Conservation (phyloP, 2,888 invertebrate species). For the Odontocerum albicorne region DNA sequence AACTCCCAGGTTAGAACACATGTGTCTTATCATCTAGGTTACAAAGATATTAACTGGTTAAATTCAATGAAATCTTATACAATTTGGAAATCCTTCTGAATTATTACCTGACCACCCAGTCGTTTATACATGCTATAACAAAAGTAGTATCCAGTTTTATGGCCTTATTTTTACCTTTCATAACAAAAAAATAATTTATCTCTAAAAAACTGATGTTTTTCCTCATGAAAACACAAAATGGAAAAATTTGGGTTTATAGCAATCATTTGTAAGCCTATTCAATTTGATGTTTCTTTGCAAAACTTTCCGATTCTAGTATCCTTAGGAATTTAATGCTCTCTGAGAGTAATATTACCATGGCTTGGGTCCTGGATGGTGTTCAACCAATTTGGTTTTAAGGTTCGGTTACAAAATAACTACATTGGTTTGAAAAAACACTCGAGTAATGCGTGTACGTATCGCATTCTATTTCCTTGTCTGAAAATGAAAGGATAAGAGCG, state of each 20-base stretch:
- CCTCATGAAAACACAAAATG: background rate
- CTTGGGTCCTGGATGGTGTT: background rate
- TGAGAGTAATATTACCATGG: background rate
- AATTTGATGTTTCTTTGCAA: slow-evolving; percentile 8
- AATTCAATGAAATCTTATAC: no score
- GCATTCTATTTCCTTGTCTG: no score
- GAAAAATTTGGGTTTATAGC: slow-evolving; percentile 6
- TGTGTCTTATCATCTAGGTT: no score
- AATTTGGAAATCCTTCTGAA: no score
- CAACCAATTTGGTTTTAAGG: background rate
- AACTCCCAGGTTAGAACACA: no score
- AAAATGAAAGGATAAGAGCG: no score
- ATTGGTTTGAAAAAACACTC: background rate
- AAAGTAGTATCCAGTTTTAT: no score
- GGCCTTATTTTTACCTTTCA: no score
- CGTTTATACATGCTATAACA: no score
- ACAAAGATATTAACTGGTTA: no score
- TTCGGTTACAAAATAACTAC: background rate
- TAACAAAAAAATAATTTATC: background rate
- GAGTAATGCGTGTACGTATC: no score
- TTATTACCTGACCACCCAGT: no score
- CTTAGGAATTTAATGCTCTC: slow-evolving; percentile 2
- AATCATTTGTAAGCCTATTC: slow-evolving; percentile 4
- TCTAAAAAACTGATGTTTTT: background rate
- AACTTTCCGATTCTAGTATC: background rate